Conservation (phyloP, 2,113 vertebrate genomes). For the Pseudorectes ferrugineus region DNA sequence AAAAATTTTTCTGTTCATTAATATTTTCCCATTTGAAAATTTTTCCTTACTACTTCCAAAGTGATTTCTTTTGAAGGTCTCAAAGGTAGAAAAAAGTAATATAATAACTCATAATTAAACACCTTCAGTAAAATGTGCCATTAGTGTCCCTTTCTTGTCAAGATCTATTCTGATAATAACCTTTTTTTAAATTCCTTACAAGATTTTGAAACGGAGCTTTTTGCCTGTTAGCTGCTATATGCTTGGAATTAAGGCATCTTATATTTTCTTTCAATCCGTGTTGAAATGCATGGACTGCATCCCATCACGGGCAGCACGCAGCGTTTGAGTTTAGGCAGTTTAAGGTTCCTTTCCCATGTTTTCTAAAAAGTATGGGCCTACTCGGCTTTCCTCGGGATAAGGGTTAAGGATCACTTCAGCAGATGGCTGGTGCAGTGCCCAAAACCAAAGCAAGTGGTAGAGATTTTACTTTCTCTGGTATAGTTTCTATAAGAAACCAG, state of each 20-base stretch:
- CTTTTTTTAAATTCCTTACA: neutral
- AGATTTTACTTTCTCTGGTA: neutral
- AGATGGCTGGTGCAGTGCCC: no score
- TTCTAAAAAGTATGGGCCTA: fast-evolving
- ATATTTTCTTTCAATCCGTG: neutral
- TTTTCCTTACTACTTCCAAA: neutral
- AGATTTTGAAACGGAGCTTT: neutral
- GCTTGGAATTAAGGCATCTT: neutral
- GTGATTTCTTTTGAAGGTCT: neutral
- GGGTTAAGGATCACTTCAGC: neutral
- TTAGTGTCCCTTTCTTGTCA: neutral
- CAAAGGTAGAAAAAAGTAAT: neutral
- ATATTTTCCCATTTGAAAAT: neutral
- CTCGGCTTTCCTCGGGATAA: fast-evolving
- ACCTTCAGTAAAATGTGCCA: neutral
- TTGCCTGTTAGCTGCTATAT: neutral
- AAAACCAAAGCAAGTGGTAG: neutral
- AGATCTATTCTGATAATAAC: neutral
- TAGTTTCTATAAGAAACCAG: neutral
- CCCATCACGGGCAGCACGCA: neutral
- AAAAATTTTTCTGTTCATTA: neutral
- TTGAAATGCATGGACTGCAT: neutral
- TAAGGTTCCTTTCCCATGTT: neutral
- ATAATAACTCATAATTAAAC: neutral
- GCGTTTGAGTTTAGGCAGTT: neutral